Conservation (phyloP, 1,140 invertebrate genomes). For the Drosophila takahashii region DNA sequence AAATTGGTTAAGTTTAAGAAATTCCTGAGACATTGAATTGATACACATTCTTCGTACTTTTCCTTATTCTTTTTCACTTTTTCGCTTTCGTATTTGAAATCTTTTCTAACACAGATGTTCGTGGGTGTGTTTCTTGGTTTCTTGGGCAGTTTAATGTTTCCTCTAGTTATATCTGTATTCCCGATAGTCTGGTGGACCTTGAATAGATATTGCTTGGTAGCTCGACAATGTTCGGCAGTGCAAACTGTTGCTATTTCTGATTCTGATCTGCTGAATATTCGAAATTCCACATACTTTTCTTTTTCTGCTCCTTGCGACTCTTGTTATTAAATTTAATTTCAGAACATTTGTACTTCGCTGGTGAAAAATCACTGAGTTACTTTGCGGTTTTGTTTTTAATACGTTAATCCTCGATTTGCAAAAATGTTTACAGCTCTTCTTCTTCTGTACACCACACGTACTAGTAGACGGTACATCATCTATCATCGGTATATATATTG, state of each 20-base stretch:
- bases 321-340: conserved; percentile 53
- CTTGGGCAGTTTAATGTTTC: conserved; percentile 10
- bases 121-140: neutral
- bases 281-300: conserved; percentile 15
- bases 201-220: conserved; percentile 2
- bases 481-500: conserved; percentile 36
- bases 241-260: conserved; percentile 35
- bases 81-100: conserved; percentile 14
- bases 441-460: conserved; percentile 10
- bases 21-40: conserved; percentile 82
- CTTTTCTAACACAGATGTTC: conserved; percentile 9
- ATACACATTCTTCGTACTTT: conserved; percentile 48
- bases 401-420: conserved; percentile 38
- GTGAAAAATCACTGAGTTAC: conserved; percentile 84
- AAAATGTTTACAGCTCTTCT: conserved; percentile 26
- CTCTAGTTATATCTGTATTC: conserved; percentile 9
- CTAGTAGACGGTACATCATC: conserved; percentile 11
- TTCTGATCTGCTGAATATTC: neutral
- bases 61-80: conserved; percentile 1
- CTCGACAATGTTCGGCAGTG: conserved; percentile 14
- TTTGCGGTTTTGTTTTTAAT: conserved; percentile 65
- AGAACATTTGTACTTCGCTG: conserved; percentile 83
- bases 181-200: neutral
- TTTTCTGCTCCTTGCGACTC: conserved; percentile 13
- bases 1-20: conserved; percentile 59